Base-by-base conservation (phyloP, 2,797 vertebrate genomes). In the Phoxinus dragarum region DNA sequence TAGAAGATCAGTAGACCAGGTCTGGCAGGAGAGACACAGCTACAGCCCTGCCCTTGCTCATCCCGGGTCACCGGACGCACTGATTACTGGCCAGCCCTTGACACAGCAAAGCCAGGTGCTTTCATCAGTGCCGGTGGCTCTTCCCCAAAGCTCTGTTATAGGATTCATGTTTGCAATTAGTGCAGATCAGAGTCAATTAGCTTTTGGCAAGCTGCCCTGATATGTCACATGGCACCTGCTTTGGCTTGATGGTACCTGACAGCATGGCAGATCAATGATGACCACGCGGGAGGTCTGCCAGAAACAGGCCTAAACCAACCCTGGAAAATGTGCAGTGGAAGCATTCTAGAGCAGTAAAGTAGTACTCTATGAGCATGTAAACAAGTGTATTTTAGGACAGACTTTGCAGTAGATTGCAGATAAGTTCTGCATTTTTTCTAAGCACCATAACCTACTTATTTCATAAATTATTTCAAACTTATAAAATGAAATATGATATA, bases 91-190 rank as follows among this genome's bases (percentile, higher is more conserved):
- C 91, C 94, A 95, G 94, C 91, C 93, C 69, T 67, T 85, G 77
- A 85, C 84, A 85, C 56, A 66, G 93, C 94, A 96, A 96, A 96
- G 94, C 93, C 91, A 88, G 89, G 88, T 85, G 91, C 96, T 97
- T 97, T 97, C 94, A 97, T 97, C 95, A 96, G 93, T 92, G 94
- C 93, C 90, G 94, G 94, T 94, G 96, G 94, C 95, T 95, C 92
- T 91, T 93, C 95, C 96, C 95, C 95, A 96, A 97, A 96, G 95
- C 94, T 94, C 95, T 81, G 94, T 96, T 96, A 94, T 93, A 93
- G 95, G 94, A 97, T 95, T 96, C 95, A 93, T 91, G 92, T 92
- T 94, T 88, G 89, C 94, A 96, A 97, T 97, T 97, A 97, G 94
- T 92, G 93, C 92, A 93, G 93, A 94, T 95, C 91, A 95, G 92